Percentiles rank a stretch among this genome's conserved stretches.
Conservation (phyloP, 2,888 invertebrate species). For the Keiferia lycopersicella region DNA sequence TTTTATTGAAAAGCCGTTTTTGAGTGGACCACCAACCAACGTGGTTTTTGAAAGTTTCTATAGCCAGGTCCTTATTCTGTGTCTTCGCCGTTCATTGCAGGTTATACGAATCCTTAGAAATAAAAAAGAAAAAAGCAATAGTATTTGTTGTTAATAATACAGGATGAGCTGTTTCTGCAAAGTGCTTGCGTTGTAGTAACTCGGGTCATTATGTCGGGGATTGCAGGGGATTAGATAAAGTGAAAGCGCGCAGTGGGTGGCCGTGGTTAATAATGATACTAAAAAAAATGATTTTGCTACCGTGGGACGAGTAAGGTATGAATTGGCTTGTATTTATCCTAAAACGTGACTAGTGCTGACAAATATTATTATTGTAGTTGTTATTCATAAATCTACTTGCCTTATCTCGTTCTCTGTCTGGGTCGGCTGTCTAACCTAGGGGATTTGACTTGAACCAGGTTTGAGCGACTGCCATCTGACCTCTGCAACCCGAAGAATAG, state of each 20-base stretch:
- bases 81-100: background rate
- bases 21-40: no score
- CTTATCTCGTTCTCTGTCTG: no score
- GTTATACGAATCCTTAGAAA: background rate
- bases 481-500: no score
- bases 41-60: no score
- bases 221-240: constrained; percentile 35
- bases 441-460: no score
- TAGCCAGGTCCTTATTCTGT: no score
- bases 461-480: no score
- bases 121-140: background rate
- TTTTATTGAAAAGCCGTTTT: no score
- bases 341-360: background rate
- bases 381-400: no score
- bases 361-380: no score
- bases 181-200: background rate
- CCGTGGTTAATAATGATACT: background rate
- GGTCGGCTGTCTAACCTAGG: no score
- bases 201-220: constrained; percentile 36
- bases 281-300: constrained; percentile 7
- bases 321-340: background rate
- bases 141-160: background rate
- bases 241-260: constrained; percentile 33
- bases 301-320: background rate
- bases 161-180: constrained; percentile 9